Evolutionary conservation across 64 coral and sea anemone species (phyloP).

Genomic region (Stichodactyla mertensii): DNA sequence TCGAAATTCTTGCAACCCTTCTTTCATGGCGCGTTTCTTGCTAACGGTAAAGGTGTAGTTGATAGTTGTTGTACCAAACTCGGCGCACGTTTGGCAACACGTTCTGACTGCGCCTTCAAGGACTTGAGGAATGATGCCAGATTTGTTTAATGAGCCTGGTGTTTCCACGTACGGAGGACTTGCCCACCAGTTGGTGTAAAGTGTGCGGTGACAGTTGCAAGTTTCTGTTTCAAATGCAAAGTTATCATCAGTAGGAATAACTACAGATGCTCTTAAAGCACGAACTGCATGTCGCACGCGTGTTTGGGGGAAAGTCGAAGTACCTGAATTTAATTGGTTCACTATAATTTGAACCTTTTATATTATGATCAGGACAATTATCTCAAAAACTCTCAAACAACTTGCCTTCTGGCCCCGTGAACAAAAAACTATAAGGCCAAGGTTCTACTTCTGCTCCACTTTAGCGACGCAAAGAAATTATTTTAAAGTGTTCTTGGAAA

Average conservation of each 20-base stretch:
- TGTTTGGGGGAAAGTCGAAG: too few species aligned
- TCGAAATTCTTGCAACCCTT: slow-evolving; percentile 56
- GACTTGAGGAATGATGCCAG: slow-evolving; percentile 76
- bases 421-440: too few species aligned
- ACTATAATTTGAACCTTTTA: too few species aligned
- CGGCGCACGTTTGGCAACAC: slow-evolving; percentile 74
- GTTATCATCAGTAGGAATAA: not conserved
- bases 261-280: not conserved
- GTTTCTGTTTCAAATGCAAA: slow-evolving; percentile 50
- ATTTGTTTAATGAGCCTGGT: slow-evolving; percentile 35
- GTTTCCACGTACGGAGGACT: slow-evolving; percentile 76
- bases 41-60: slow-evolving; percentile 33
- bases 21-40: slow-evolving; percentile 33
- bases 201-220: slow-evolving; percentile 59
- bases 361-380: too few species aligned
- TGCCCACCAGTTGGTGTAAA: slow-evolving; percentile 82
- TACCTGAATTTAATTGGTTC: too few species aligned
- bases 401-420: too few species aligned
- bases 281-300: too few species aligned
- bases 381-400: too few species aligned
- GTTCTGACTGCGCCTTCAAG: slow-evolving; percentile 61
- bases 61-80: slow-evolving; percentile 42
- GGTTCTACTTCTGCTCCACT: too few species aligned
- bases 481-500: too few species aligned
- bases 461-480: too few species aligned